A percentile compares a stretch with the other conserved stretches of the same genome.
Conservation (phyloP, 2,113 vertebrate genomes). For the Mobula birostris region DNA sequence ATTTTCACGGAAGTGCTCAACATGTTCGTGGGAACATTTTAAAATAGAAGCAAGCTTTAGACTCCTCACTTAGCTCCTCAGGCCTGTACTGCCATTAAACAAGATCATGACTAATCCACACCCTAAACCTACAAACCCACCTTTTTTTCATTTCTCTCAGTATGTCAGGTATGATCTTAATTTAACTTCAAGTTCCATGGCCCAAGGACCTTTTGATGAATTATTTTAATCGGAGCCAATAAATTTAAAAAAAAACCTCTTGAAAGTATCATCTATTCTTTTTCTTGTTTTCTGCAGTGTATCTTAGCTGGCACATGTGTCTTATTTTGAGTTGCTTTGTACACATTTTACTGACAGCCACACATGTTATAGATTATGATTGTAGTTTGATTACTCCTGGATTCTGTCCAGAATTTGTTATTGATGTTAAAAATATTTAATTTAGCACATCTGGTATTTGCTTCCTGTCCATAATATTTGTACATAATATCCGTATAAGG, state of each 20-base stretch:
- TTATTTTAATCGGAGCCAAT: neutral
- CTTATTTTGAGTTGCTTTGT: neutral
- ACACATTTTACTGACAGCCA: neutral
- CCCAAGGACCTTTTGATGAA: neutral
- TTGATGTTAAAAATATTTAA: neutral
- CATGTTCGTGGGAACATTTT: too few species aligned
- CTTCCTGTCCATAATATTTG: neutral
- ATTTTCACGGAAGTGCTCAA: neutral
- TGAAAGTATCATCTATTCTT: neutral
- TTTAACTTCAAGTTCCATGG: neutral
- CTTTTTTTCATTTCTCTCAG: too few species aligned
- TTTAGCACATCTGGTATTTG: neutral
- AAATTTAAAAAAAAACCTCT: neutral
- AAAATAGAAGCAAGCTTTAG: too few species aligned
- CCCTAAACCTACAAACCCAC: too few species aligned
- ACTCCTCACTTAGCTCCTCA: too few species aligned
- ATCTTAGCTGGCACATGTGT: neutral
- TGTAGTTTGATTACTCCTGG: neutral
- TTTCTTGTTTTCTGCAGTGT: neutral
- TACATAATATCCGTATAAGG: neutral
- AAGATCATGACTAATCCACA: too few species aligned
- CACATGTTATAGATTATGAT: neutral
- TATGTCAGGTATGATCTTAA: neutral
- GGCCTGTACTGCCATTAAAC: too few species aligned
- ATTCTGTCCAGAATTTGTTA: neutral